Conservation (phyloP, 2,113 vertebrate genomes). For the Scomber scombrus region DNA sequence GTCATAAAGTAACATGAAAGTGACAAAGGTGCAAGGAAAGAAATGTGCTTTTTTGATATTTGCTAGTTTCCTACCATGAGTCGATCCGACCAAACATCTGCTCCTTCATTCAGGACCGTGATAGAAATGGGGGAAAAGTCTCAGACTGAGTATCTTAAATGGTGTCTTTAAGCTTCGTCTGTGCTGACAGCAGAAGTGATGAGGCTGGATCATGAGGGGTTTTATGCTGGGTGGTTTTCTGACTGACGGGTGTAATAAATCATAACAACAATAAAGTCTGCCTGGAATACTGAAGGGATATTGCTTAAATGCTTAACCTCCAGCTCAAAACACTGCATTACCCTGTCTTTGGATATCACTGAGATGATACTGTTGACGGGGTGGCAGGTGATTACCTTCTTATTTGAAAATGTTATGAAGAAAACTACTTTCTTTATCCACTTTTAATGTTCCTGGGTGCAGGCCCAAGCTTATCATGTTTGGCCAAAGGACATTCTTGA, state of each 20-base stretch:
- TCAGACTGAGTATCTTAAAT: slow-evolving; percentile 14
- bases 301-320: slow-evolving; percentile 27
- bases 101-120: slow-evolving; percentile 11
- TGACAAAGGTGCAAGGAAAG: background rate
- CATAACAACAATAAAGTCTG: slow-evolving; percentile 47
- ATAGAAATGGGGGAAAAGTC: slow-evolving; percentile 14
- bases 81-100: background rate
- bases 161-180: slow-evolving; percentile 12
- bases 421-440: no score
- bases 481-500: background rate
- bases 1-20: background rate
- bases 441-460: background rate
- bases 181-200: slow-evolving; percentile 44
- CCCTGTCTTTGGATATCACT: background rate
- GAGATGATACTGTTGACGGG: background rate
- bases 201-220: slow-evolving; percentile 45
- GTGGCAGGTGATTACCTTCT: background rate
- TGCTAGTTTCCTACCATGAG: background rate
- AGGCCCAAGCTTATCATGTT: background rate
- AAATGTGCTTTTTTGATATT: background rate
- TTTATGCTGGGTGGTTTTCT: slow-evolving; percentile 52
- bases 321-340: slow-evolving; percentile 26
- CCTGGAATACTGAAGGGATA: slow-evolving; percentile 47
- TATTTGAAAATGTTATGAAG: background rate
- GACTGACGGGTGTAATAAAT: slow-evolving; percentile 63